These are phyloP conservation scores for Setophaga coronata DNA, from an alignment of 2,113 vertebrate species.

Conservation along the genomic window DNA sequence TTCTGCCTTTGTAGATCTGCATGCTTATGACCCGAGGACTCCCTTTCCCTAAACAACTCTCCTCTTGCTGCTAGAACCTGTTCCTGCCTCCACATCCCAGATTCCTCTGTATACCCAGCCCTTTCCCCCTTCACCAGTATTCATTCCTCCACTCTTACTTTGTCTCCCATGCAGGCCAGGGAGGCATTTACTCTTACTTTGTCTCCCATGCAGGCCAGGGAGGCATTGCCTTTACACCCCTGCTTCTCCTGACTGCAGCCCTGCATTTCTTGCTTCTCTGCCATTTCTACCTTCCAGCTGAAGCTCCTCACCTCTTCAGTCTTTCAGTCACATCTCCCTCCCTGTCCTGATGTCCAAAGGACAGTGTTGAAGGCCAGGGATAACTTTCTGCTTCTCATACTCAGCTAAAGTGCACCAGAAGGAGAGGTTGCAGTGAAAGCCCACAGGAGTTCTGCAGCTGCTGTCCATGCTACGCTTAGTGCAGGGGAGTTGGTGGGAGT, in stretches of 20 bases:
- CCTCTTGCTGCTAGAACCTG: not conserved
- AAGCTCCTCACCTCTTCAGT: not conserved
- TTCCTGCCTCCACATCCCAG: not conserved
- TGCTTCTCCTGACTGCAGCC: not conserved
- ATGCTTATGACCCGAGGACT: not conserved
- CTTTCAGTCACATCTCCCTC: not conserved
- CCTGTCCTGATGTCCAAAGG: not conserved
- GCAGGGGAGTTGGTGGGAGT: not conserved
- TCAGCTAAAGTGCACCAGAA: not conserved
- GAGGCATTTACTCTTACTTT: not conserved
- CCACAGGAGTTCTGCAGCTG: not conserved
- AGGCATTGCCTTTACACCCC: not conserved
- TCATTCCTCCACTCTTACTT: not conserved
- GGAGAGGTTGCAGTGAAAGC: not conserved
- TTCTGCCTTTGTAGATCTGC: not conserved
- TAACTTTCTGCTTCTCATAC: not conserved
- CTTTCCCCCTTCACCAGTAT: not conserved
- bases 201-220: not conserved
- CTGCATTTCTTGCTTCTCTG: not conserved
- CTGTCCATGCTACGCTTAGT: accelerated
- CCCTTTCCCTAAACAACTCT: not conserved
- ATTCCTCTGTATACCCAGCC: not conserved
- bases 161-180: not conserved
- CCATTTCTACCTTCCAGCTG: not conserved
- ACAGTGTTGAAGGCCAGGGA: not conserved